Conservation (phyloP, 2,888 invertebrate species). For the Zygaena filipendulae region DNA sequence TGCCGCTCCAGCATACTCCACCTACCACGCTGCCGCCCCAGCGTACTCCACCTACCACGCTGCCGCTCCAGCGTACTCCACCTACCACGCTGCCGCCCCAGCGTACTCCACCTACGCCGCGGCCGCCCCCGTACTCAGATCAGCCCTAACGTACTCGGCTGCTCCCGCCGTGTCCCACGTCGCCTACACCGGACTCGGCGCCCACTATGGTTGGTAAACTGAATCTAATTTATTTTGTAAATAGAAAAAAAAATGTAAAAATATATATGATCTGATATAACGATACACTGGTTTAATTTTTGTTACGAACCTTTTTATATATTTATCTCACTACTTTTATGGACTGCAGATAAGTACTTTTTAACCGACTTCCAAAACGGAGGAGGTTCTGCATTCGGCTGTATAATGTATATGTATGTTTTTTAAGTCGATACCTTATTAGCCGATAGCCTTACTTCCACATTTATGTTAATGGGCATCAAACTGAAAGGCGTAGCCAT, state of each 20-base stretch:
- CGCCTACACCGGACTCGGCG: conserved; percentile 72
- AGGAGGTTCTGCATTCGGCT: no score
- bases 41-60: conserved; percentile 24
- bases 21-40: conserved; percentile 17
- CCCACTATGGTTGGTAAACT: conserved; percentile 73
- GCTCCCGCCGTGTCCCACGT: conserved; percentile 72
- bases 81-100: conserved; percentile 29
- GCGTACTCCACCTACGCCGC: conserved; percentile 28
- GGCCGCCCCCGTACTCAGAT: conserved; percentile 40
- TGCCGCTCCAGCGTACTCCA: conserved; percentile 24
- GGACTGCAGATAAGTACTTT: no score
- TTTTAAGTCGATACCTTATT: no score
- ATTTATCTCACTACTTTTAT: neutral
- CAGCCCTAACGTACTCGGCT: conserved; percentile 65
- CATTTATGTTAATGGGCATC: no score
- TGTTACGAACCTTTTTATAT: neutral
- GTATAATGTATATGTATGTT: no score
- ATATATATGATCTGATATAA: no score
- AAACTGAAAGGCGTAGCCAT: no score
- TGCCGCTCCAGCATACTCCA: conserved; percentile 16
- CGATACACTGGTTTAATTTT: no score
- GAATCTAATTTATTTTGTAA: conserved; percentile 31
- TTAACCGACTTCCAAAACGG: no score
- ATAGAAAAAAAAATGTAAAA: conserved; percentile 28
- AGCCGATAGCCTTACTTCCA: no score